Conservation (phyloP, 2,797 vertebrate genomes). For the Nannoperca obscura region DNA sequence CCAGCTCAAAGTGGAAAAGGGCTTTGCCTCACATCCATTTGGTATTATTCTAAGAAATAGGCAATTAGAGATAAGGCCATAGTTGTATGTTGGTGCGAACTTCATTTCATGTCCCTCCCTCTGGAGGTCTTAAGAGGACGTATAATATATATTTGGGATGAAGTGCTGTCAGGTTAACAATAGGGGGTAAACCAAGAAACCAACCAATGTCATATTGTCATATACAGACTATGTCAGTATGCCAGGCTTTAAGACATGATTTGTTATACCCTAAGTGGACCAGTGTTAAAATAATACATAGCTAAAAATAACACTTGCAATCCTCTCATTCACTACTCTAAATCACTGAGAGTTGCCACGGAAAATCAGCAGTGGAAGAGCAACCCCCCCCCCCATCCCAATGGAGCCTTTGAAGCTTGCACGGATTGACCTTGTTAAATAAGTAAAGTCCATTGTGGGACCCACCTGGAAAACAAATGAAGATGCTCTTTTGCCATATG, state of each 20-base stretch:
- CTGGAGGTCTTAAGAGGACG: slow-evolving; percentile 20
- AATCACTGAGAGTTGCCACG: slow-evolving; percentile 45
- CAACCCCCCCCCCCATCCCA: slow-evolving; percentile 34
- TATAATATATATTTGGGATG: slow-evolving; percentile 52
- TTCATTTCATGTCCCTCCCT: slow-evolving; percentile 41
- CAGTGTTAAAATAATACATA: slow-evolving; percentile 54
- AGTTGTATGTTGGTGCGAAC: slow-evolving; percentile 57
- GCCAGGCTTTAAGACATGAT: slow-evolving; percentile 32
- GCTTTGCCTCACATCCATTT: slow-evolving; percentile 76
- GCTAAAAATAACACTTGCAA: slow-evolving; percentile 62
- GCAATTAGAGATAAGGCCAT: slow-evolving; percentile 82
- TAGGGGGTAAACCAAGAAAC: slow-evolving; percentile 45
- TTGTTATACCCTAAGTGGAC: slow-evolving; percentile 30
- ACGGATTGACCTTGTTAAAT: slow-evolving; percentile 80
- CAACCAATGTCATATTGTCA: slow-evolving; percentile 45
- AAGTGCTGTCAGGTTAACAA: slow-evolving; percentile 56
- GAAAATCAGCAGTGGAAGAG: slow-evolving; percentile 55
- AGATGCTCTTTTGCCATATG: slow-evolving; percentile 61
- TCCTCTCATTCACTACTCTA: slow-evolving; percentile 28
- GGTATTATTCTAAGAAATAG: slow-evolving; percentile 84
- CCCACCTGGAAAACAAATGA: slow-evolving; percentile 78
- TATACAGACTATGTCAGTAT: slow-evolving; percentile 35
- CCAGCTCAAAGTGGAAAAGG: slow-evolving; percentile 66
- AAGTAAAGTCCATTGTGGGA: slow-evolving; percentile 72
- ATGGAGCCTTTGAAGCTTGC: slow-evolving; percentile 72